These are phyloP conservation scores for Stenichneumon culpator DNA, from an alignment of 2,888 invertebrate genomes.

Conservation along the genomic window DNA sequence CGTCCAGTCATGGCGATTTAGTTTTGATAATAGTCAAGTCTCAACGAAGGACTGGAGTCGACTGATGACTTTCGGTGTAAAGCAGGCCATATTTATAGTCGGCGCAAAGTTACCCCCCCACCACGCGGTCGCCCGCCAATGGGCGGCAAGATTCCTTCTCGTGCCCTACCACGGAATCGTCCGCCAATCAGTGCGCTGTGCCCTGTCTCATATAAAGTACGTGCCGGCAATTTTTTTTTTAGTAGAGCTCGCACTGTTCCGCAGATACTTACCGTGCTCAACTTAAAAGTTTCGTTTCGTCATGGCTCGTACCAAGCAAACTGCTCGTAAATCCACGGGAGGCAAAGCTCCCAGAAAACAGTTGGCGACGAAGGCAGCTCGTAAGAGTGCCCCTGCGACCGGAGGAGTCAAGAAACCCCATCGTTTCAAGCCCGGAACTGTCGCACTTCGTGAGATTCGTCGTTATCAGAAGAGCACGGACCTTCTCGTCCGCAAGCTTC, in stretches of 20 bases:
- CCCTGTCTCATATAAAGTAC: neutral
- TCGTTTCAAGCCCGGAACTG: conserved; percentile 89
- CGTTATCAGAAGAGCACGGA: conserved; percentile 92
- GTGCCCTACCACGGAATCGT: neutral
- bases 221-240: neutral
- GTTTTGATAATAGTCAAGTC: neutral
- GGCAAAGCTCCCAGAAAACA: conserved; percentile 92
- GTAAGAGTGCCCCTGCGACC: conserved; percentile 90
- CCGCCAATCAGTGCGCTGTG: neutral
- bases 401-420: conserved; percentile 92
- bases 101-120: neutral
- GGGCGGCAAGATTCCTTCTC: neutral
- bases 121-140: conserved; percentile 37
- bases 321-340: conserved; percentile 90
- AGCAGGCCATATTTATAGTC: conserved; percentile 24
- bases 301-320: conserved; percentile 92
- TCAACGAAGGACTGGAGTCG: neutral
- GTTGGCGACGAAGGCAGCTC: conserved; percentile 90
- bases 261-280: neutral
- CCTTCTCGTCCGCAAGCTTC: conserved; percentile 89
- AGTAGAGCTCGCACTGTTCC: neutral
- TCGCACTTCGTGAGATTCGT: conserved; percentile 90
- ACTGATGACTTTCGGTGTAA: neutral
- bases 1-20: conserved; percentile 89
- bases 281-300: neutral